Evolutionary conservation across 1,140 invertebrate species (phyloP).

Genomic region (Melitaea cinxia): DNA sequence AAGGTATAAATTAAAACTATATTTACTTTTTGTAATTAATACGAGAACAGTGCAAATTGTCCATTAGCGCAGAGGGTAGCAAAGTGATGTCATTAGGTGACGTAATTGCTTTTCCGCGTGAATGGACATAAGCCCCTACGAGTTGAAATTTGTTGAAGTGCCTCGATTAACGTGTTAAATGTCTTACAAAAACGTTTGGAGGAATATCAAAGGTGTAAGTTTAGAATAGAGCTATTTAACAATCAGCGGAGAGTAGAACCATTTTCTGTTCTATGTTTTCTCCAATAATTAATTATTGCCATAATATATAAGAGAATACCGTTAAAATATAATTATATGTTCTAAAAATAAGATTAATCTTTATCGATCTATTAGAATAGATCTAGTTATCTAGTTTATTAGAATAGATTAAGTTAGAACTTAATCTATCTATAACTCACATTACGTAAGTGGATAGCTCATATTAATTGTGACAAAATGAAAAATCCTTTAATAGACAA

Average conservation of each 20-base stretch:
- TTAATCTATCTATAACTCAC: neutral
- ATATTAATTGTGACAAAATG: slow-evolving; percentile 36
- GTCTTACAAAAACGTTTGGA: slow-evolving; percentile 62
- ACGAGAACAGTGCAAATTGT: slow-evolving; percentile 52
- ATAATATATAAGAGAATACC: no score
- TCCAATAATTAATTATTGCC: no score
- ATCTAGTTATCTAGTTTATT: no score
- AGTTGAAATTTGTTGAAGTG: slow-evolving; percentile 73
- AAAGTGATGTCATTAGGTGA: slow-evolving; percentile 76
- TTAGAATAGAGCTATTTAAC: slow-evolving; percentile 27
- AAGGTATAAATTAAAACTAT: neutral
- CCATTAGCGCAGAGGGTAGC: slow-evolving; percentile 62
- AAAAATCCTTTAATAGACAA: slow-evolving; percentile 34
- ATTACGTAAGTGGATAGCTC: slow-evolving; percentile 9
- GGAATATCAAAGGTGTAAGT: slow-evolving; percentile 44
- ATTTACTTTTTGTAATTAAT: slow-evolving; percentile 19
- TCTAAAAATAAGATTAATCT: no score
- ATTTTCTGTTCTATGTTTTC: no score
- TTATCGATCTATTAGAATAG: no score
- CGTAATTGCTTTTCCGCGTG: slow-evolving; percentile 78
- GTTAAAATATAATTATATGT: neutral
- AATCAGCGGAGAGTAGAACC: neutral
- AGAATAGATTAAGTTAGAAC: neutral
- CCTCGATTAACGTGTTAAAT: slow-evolving; percentile 74
- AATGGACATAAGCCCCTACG: slow-evolving; percentile 54